Conservation (phyloP, 2,113 vertebrate species). For the Protobothrops flavoviridis region DNA sequence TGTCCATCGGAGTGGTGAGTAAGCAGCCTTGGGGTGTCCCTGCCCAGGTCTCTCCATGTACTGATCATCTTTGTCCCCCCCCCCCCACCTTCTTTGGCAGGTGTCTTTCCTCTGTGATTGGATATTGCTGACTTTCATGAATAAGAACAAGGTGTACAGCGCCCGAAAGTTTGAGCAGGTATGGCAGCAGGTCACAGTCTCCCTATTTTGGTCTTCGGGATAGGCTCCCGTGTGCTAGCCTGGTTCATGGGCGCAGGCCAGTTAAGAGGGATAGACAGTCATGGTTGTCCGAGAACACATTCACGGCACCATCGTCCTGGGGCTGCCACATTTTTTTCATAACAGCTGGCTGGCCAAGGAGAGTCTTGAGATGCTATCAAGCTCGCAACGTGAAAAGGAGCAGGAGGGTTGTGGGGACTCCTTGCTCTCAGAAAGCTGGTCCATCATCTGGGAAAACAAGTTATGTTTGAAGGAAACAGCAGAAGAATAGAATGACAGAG, state of each 20-base stretch:
- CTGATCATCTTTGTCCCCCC: not conserved
- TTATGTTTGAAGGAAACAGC: not conserved
- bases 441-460: not conserved
- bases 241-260: not conserved
- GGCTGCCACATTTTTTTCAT: not conserved
- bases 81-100: conserved; percentile 54
- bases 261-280: not conserved
- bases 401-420: not conserved
- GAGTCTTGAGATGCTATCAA: not conserved
- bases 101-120: conserved; percentile 92
- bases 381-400: not conserved
- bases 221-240: not conserved
- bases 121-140: conserved; percentile 91
- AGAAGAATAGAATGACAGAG: not conserved
- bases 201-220: not conserved
- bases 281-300: not conserved
- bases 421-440: not conserved
- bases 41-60: not conserved
- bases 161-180: conserved; percentile 88
- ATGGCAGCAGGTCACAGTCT: not conserved
- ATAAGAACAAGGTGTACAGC: conserved; percentile 87
- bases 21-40: not conserved
- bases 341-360: not conserved
- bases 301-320: not conserved
- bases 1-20: conserved; percentile 90